Percentiles rank a stretch among this genome's conserved stretches.
These are phyloP conservation scores for Philaethria dido DNA, from an alignment of 2,888 invertebrate genomes.

Conservation along the genomic window DNA sequence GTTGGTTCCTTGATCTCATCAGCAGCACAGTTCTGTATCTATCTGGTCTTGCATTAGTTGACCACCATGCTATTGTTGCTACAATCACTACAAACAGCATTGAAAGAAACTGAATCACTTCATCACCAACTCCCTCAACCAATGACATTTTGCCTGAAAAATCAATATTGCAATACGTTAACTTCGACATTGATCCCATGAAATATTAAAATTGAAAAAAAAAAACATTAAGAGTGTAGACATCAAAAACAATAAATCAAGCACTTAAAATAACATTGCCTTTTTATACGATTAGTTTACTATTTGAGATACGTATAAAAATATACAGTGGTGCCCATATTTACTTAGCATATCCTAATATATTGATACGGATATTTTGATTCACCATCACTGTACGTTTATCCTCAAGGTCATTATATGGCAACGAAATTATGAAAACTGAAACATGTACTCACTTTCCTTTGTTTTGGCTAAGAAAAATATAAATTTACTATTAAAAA, in stretches of 20 bases:
- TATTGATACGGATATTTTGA: constrained; percentile 7
- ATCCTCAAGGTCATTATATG: constrained; percentile 39
- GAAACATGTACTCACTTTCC: constrained; percentile 35
- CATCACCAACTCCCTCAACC: constrained; percentile 93
- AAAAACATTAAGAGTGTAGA: neutral
- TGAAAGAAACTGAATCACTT: constrained; percentile 89
- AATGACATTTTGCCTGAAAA: constrained; percentile 84
- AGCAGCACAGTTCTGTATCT: constrained; percentile 88
- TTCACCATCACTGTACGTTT: constrained; percentile 9
- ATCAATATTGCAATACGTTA: neutral
- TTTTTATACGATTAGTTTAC: neutral
- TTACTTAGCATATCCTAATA: constrained; percentile 5
- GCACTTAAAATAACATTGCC: neutral
- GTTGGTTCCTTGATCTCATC: constrained; percentile 73
- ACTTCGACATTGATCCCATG: neutral
- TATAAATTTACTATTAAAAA: constrained; percentile 28
- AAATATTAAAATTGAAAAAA: neutral
- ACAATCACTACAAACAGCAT: constrained; percentile 82
- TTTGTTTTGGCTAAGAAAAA: constrained; percentile 13
- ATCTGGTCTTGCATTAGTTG: constrained; percentile 87
- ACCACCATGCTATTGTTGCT: constrained; percentile 90
- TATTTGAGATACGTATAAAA: neutral
- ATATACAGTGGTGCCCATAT: neutral
- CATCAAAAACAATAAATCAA: neutral
- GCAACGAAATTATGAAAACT: constrained; percentile 27